phyloP scores from a whole-genome alignment of 2,888 invertebrate genomes.

The Thyatira batis region DNA sequence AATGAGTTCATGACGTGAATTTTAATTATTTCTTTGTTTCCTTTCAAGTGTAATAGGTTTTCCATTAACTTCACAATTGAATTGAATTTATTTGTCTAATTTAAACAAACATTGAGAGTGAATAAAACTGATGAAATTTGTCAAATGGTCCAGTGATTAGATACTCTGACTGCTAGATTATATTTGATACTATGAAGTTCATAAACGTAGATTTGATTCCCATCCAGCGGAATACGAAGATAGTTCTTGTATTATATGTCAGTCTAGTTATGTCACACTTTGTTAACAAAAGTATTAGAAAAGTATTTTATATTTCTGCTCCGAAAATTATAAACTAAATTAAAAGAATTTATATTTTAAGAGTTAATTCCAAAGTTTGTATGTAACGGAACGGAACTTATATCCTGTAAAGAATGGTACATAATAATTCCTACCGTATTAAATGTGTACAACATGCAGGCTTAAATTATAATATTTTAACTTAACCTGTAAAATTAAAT shows the following conservation, averaged over 20 bases:
- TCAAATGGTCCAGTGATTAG: no score
- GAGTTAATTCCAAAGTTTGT: no score
- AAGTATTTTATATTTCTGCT: no score
- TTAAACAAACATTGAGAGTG: background rate
- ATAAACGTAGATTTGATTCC: no score
- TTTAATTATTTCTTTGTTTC: constrained; percentile 35
- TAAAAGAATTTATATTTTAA: no score
- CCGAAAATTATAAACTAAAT: no score
- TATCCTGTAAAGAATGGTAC: background rate
- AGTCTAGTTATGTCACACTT: no score
- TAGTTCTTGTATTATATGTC: no score
- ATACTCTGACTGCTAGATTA: no score
- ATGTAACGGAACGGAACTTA: background rate
- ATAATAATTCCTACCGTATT: background rate
- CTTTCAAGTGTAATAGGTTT: constrained; percentile 20
- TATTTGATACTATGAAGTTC: no score
- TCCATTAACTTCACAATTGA: constrained; percentile 10
- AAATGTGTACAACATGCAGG: background rate
- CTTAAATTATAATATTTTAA: background rate
- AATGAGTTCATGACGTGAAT: constrained; percentile 59
- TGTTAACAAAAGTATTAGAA: no score
- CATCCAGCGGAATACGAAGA: no score
- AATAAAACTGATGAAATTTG: background rate
- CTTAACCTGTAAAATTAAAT: background rate
- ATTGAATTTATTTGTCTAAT: background rate